Evolutionary conservation across 2,888 invertebrate genomes (phyloP).

Genomic region (Brenthis daphne): DNA sequence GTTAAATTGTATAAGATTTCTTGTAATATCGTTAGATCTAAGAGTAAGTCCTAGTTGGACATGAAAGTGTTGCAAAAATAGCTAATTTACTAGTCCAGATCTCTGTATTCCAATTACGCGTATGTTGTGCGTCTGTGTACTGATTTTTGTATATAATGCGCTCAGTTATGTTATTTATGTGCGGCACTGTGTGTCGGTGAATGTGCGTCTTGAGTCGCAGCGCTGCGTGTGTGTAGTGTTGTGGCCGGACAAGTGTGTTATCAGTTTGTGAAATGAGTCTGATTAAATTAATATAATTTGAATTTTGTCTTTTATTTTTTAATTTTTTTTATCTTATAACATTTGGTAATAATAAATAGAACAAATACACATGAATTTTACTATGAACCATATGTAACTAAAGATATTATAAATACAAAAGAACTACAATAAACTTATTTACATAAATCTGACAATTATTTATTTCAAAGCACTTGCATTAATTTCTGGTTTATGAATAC

Average conservation of each 20-base stretch:
- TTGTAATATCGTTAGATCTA: conserved; percentile 4
- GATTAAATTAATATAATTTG: conserved; percentile 68
- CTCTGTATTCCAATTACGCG: conserved; percentile 18
- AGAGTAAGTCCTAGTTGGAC: not conserved
- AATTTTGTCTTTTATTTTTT: conserved; percentile 27
- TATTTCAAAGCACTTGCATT: no score
- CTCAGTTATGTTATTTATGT: conserved; percentile 43
- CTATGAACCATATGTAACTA: no score
- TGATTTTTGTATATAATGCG: conserved; percentile 47
- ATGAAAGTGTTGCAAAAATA: not conserved
- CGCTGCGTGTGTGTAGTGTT: conserved; percentile 45
- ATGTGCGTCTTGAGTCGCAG: conserved; percentile 40
- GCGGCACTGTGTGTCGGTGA: conserved; percentile 48
- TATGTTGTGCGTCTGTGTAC: conserved; percentile 34
- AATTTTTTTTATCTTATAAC: no score
- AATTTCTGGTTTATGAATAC: no score
- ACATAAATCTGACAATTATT: no score
- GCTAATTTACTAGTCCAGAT: not conserved
- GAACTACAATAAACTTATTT: no score
- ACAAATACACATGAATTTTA: no score
- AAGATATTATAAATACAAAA: no score
- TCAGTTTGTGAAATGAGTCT: conserved; percentile 80
- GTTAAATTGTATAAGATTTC: not conserved
- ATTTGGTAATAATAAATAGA: not conserved
- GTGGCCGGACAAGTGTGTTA: conserved; percentile 57